A percentile compares a stretch with the other conserved stretches of the same genome.
Evolutionary conservation across 2,113 vertebrate genomes (phyloP).

Genomic region (Pseudopodoces humilis): DNA sequence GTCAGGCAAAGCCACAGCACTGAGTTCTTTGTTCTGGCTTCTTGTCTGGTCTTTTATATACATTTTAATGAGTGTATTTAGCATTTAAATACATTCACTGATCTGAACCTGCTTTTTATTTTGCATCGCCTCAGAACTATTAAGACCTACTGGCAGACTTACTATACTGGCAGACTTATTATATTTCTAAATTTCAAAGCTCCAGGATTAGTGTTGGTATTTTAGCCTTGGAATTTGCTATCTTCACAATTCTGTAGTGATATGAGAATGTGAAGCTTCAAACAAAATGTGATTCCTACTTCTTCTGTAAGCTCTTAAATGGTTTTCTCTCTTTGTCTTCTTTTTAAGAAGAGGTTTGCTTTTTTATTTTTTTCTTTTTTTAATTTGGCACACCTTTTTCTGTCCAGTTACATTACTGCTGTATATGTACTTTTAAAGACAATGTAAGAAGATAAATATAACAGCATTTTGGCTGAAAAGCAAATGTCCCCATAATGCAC

Average conservation of each 20-base stretch:
- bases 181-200: constrained; percentile 6
- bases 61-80: not conserved
- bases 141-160: not conserved
- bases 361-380: not conserved
- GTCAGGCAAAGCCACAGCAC: not conserved
- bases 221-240: not conserved
- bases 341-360: not conserved
- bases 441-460: not conserved
- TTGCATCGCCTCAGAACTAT: not conserved
- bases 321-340: not conserved
- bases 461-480: not conserved
- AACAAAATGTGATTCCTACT: not conserved
- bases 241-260: not conserved
- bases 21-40: not conserved
- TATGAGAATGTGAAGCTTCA: not conserved
- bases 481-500: not conserved
- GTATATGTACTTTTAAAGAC: not conserved
- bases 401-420: not conserved
- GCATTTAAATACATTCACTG: not conserved
- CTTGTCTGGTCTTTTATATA: not conserved
- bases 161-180: not conserved
- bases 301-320: not conserved
- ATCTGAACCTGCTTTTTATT: not conserved
- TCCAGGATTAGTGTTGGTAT: not conserved
- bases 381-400: not conserved